A percentile compares a stretch with the other conserved stretches of the same genome.
These are phyloP conservation scores for Macrochelys suwanniensis DNA, from an alignment of 2,797 vertebrate species.

Conservation along the genomic window DNA sequence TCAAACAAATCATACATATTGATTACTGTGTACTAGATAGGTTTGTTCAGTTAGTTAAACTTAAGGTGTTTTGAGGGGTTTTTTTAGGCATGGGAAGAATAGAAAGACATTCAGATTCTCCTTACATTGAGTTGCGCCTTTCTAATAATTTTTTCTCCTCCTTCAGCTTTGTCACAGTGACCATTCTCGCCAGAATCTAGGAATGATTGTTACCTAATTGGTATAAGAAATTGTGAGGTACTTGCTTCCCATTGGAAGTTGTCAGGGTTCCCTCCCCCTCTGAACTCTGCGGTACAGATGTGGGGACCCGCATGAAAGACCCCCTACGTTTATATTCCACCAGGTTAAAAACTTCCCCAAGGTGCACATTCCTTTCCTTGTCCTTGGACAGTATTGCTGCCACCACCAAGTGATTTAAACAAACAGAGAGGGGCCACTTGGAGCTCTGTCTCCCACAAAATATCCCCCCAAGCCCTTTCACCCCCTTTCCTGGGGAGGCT, in stretches of 20 bases:
- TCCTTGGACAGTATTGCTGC: too few species aligned
- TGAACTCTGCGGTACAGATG: too few species aligned
- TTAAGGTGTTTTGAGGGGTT: neutral
- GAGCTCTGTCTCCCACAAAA: too few species aligned
- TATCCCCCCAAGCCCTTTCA: too few species aligned
- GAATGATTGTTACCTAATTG: neutral
- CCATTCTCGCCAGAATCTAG: neutral
- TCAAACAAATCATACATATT: slow-evolving; percentile 12
- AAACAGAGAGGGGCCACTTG: too few species aligned
- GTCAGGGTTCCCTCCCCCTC: too few species aligned
- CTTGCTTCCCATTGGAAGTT: neutral
- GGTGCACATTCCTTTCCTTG: too few species aligned
- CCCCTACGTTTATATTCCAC: too few species aligned
- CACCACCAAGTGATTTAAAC: too few species aligned
- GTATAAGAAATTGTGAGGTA: neutral
- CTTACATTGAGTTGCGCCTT: neutral
- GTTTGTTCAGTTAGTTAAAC: neutral
- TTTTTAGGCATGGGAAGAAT: neutral
- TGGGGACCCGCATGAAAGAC: too few species aligned
- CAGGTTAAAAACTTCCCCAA: too few species aligned
- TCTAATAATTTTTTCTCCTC: neutral
- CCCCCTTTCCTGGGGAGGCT: too few species aligned
- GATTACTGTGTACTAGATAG: neutral
- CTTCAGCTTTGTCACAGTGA: neutral
- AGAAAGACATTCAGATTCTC: neutral